Percentiles rank a stretch among this genome's conserved stretches.
Evolutionary conservation across 2,888 invertebrate genomes (phyloP).

Genomic region (Xestia ashworthii): DNA sequence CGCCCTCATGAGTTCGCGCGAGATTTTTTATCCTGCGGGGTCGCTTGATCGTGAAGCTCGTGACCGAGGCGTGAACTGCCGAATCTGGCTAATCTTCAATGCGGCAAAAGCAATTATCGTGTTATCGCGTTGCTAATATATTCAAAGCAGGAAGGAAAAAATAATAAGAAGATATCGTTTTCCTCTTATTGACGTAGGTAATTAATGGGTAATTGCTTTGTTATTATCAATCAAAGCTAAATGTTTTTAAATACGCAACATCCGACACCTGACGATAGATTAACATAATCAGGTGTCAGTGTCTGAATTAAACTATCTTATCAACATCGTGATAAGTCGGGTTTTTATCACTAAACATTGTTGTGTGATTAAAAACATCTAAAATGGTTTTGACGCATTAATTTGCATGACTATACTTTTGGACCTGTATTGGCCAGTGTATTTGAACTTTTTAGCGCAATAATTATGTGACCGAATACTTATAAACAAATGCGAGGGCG

Average conservation of each 20-base stretch:
- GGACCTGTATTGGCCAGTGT: background rate
- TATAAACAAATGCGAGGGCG: too few relatives aligned
- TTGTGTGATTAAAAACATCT: background rate
- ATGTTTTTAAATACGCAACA: background rate
- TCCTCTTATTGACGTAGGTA: background rate
- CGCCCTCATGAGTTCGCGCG: background rate
- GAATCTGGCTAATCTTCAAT: background rate
- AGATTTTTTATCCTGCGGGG: background rate
- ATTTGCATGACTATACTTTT: background rate
- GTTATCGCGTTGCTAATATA: background rate
- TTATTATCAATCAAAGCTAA: background rate
- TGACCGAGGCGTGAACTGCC: background rate
- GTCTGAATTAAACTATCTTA: slow-evolving; percentile 29
- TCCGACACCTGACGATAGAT: slow-evolving; percentile 17
- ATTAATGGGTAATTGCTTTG: background rate
- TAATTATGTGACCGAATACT: too few relatives aligned
- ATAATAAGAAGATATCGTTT: background rate
- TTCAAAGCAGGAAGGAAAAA: background rate
- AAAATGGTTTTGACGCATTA: background rate
- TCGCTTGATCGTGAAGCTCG: background rate
- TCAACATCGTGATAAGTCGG: slow-evolving; percentile 9
- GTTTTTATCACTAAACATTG: background rate
- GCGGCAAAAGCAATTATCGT: background rate
- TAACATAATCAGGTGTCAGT: slow-evolving; percentile 28
- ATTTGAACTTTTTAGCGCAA: background rate